These are phyloP conservation scores for Hirtodrosophila histrioides DNA, from an alignment of 2,888 invertebrate species.

Conservation along the genomic window DNA sequence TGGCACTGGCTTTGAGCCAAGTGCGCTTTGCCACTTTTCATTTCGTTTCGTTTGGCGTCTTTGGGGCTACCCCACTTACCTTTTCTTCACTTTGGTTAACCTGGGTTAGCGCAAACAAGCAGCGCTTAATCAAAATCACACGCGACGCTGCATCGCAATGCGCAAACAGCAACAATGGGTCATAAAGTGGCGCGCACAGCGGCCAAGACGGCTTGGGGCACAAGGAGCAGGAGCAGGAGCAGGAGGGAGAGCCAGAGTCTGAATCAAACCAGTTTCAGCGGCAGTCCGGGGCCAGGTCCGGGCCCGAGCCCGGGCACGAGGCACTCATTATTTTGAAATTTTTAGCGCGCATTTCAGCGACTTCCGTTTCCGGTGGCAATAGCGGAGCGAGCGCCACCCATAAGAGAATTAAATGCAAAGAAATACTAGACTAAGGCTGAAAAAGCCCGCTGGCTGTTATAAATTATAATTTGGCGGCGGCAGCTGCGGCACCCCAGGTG, in stretches of 20 bases:
- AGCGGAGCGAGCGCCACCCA: slow-evolving; percentile 39
- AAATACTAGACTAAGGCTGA: slow-evolving; percentile 48
- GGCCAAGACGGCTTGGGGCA: slow-evolving; percentile 44
- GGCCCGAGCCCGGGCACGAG: slow-evolving; percentile 19
- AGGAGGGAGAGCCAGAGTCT: not conserved
- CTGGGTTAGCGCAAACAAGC: slow-evolving; percentile 45
- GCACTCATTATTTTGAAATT: slow-evolving; percentile 82
- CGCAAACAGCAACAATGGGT: slow-evolving; percentile 58
- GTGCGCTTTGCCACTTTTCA: slow-evolving; percentile 45
- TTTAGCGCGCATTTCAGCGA: slow-evolving; percentile 81
- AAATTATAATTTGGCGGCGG: slow-evolving; percentile 72
- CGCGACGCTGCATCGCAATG: slow-evolving; percentile 69
- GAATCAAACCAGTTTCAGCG: not conserved
- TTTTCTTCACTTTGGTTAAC: slow-evolving; percentile 17
- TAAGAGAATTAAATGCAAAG: slow-evolving; percentile 72
- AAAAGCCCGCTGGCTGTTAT: slow-evolving; percentile 66
- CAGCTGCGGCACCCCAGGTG: slow-evolving; percentile 60
- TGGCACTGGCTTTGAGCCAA: slow-evolving; percentile 29
- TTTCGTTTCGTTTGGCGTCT: slow-evolving; percentile 31
- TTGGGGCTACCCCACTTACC: not conserved
- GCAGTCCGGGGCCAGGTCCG: not conserved
- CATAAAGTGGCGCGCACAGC: slow-evolving; percentile 52
- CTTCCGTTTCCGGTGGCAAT: slow-evolving; percentile 73
- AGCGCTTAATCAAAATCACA: slow-evolving; percentile 77
- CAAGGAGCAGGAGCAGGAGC: not conserved